Conservation (phyloP, 2,797 vertebrate genomes). For the Sciaenops ocellatus region DNA sequence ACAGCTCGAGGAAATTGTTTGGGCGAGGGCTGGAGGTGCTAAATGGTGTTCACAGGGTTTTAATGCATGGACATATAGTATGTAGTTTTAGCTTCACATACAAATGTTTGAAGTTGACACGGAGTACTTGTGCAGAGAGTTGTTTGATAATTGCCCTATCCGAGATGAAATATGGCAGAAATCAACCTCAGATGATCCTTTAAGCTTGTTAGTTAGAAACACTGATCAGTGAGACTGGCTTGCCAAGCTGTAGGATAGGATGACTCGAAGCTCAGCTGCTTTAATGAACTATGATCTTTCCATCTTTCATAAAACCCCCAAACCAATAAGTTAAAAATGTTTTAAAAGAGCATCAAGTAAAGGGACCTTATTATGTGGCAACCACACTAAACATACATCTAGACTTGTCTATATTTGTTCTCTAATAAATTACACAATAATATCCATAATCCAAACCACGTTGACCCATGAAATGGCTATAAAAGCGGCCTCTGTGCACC, state of each 20-base stretch:
- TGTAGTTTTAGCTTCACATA: constrained; percentile 34
- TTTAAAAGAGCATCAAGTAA: constrained; percentile 83
- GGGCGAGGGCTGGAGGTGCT: constrained; percentile 22
- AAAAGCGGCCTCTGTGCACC: constrained; percentile 74
- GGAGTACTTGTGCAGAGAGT: constrained; percentile 13
- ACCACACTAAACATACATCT: constrained; percentile 86
- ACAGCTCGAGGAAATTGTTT: constrained; percentile 27
- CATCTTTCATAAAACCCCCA: constrained; percentile 41
- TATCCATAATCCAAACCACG: constrained; percentile 80
- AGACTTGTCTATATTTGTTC: constrained; percentile 79
- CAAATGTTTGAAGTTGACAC: constrained; percentile 27
- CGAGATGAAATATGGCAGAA: constrained; percentile 25
- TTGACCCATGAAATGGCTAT: constrained; percentile 83
- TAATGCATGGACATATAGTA: constrained; percentile 27
- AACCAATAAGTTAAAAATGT: constrained; percentile 70
- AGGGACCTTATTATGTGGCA: constrained; percentile 88
- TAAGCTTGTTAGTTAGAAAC: constrained; percentile 34
- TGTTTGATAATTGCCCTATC: constrained; percentile 18
- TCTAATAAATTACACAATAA: constrained; percentile 87
- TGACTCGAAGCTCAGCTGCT: constrained; percentile 50
- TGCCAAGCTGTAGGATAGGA: constrained; percentile 26
- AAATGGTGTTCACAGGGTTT: constrained; percentile 20
- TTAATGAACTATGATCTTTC: constrained; percentile 38
- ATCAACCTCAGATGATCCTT: constrained; percentile 20
- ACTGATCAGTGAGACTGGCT: constrained; percentile 27